These are phyloP conservation scores for Phenganax marumi DNA, from an alignment of 92 coral and sea anemone genomes.

Conservation along the genomic window DNA sequence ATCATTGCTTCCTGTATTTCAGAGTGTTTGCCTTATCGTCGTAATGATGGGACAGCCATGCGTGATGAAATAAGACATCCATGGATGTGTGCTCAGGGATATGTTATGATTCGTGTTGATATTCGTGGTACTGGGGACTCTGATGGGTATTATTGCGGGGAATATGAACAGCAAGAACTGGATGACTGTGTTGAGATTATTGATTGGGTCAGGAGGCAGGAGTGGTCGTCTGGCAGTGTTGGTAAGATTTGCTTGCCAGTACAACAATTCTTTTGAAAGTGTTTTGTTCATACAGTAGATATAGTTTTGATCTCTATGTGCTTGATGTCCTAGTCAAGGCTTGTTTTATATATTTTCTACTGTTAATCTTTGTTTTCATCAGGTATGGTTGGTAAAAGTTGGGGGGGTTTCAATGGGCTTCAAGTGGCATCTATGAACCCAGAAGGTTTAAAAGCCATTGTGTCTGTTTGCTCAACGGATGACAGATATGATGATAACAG, in stretches of 20 bases:
- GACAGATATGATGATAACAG: slow-evolving; percentile 71
- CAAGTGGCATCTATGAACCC: slow-evolving; percentile 73
- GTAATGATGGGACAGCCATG: slow-evolving; percentile 61
- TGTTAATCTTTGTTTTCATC: neutral
- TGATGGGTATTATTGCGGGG: slow-evolving; percentile 69
- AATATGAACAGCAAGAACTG: slow-evolving; percentile 69
- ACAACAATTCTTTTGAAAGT: too few species aligned
- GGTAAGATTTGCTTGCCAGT: slow-evolving; percentile 53
- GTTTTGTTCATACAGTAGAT: too few species aligned
- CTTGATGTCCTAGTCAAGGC: neutral
- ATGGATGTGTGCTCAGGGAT: slow-evolving; percentile 70
- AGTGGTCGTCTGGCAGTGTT: slow-evolving; percentile 71
- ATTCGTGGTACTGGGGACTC: slow-evolving; percentile 84
- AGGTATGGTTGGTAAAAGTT: slow-evolving; percentile 85
- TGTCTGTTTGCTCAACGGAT: slow-evolving; percentile 70
- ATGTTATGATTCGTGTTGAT: slow-evolving; percentile 78
- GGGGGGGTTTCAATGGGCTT: slow-evolving; percentile 86
- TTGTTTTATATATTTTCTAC: neutral
- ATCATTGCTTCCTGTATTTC: too few species aligned
- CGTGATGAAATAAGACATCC: slow-evolving; percentile 61
- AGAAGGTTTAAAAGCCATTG: slow-evolving; percentile 61
- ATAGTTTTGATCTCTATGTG: too few species aligned
- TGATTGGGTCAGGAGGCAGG: slow-evolving; percentile 70
- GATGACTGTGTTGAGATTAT: slow-evolving; percentile 83
- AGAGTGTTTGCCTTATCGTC: slow-evolving; percentile 79